Conservation (phyloP, 1,140 invertebrate species). For the Drosophila jambulina region DNA sequence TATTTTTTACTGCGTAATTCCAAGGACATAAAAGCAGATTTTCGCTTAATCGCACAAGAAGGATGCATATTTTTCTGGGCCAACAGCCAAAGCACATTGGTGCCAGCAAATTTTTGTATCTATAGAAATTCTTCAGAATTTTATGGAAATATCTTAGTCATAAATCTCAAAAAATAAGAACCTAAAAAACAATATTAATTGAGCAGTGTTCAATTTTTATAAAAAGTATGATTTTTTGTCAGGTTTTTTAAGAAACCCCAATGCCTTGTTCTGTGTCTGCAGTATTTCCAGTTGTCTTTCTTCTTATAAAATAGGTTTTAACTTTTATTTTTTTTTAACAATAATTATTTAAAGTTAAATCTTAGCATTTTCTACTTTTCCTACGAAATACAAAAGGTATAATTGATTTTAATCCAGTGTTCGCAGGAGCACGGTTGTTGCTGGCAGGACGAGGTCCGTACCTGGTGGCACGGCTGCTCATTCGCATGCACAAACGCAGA, state of each 20-base stretch:
- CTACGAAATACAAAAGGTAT: background rate
- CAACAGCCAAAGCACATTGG: background rate
- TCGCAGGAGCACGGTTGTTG: background rate
- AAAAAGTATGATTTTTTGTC: no score
- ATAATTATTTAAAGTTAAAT: background rate
- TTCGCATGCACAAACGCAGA: conserved; percentile 41
- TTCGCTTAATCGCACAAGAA: conserved; percentile 75
- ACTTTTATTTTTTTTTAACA: no score
- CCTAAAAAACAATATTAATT: no score
- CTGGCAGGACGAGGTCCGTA: conserved; percentile 14
- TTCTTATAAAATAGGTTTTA: background rate
- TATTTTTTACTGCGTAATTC: conserved; percentile 24
- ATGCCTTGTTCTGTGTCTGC: background rate
- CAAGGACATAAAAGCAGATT: conserved; percentile 62
- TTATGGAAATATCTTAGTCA: no score
- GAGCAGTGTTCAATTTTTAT: no score
- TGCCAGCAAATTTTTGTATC: no score
- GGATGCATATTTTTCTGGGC: conserved; percentile 49
- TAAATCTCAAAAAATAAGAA: no score
- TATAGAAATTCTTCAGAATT: background rate
- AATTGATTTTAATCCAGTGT: conserved; percentile 1
- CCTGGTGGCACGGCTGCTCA: conserved; percentile 34
- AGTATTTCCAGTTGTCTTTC: background rate
- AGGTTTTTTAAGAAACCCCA: background rate
- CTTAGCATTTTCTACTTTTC: background rate